Evolutionary conservation across 1,140 invertebrate genomes (phyloP).

Genomic region (Brachionus rubens): DNA sequence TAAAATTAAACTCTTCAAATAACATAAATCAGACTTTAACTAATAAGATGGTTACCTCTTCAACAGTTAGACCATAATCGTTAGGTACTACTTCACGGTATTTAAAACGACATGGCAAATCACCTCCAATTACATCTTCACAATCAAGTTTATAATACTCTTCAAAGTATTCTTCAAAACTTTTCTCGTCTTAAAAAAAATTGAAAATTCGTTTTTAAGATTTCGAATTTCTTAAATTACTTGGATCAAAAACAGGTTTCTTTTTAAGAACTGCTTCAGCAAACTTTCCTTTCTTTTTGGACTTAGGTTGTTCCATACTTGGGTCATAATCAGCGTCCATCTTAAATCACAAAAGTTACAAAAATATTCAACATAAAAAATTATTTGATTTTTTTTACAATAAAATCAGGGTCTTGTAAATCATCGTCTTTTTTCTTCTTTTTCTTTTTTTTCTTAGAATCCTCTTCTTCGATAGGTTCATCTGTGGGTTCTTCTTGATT

Average conservation of each 20-base stretch:
- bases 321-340: conserved; percentile 84
- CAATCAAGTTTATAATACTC: conserved; percentile 90
- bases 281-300: conserved; percentile 66
- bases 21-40: conserved; percentile 3
- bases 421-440: conserved; percentile 50
- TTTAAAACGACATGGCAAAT: conserved; percentile 84
- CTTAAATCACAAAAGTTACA: conserved; percentile 62
- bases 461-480: conserved; percentile 52
- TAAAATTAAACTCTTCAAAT: conserved; percentile 51
- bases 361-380: too few species aligned
- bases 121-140: conserved; percentile 83
- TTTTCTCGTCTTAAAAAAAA: conserved; percentile 64
- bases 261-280: conserved; percentile 67
- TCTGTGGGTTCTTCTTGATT: conserved; percentile 64
- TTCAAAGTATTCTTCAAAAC: conserved; percentile 82
- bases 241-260: conserved; percentile 79
- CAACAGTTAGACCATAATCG: conserved; percentile 81
- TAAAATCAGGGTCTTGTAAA: conserved; percentile 75
- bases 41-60: conserved; percentile 67
- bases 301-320: conserved; percentile 49
- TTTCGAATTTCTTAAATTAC: conserved; percentile 50
- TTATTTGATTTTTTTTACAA: too few species aligned
- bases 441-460: conserved; percentile 48
- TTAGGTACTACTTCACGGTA: conserved; percentile 70
- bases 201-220: neutral